These are phyloP conservation scores for Ailurus styani DNA, from an alignment of 2,113 vertebrate genomes.

Conservation along the genomic window DNA sequence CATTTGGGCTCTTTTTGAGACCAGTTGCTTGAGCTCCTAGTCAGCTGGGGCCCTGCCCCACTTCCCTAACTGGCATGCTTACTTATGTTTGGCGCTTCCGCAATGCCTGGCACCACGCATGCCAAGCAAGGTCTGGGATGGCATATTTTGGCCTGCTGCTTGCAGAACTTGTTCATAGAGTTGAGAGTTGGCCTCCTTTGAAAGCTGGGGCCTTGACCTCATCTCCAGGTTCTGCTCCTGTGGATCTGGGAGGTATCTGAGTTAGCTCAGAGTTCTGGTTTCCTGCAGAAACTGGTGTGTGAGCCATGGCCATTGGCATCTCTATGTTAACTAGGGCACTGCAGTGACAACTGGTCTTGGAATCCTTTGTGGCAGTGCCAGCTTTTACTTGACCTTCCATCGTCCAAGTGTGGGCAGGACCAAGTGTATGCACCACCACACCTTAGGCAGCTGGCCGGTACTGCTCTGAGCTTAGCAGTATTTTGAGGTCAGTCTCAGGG, in stretches of 20 bases:
- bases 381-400: background rate
- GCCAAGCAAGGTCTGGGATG: background rate
- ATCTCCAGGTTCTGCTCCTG: background rate
- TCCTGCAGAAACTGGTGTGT: background rate
- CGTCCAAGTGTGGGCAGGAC: background rate
- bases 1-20: background rate
- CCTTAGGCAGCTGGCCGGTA: background rate
- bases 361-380: background rate
- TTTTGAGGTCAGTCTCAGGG: background rate
- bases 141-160: background rate
- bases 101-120: background rate
- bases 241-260: background rate
- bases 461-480: background rate
- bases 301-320: background rate
- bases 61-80: background rate
- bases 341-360: background rate
- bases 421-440: fast-evolving
- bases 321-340: background rate
- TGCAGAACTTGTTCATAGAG: background rate
- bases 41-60: background rate
- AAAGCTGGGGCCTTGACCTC: background rate
- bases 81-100: background rate
- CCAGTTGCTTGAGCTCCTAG: background rate
- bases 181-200: background rate
- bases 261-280: background rate